Evolutionary conservation across 2,797 vertebrate genomes (phyloP), one percentile per base, ranked within the genome.

Genomic region (Dicrostonyx torquatus): DNA sequence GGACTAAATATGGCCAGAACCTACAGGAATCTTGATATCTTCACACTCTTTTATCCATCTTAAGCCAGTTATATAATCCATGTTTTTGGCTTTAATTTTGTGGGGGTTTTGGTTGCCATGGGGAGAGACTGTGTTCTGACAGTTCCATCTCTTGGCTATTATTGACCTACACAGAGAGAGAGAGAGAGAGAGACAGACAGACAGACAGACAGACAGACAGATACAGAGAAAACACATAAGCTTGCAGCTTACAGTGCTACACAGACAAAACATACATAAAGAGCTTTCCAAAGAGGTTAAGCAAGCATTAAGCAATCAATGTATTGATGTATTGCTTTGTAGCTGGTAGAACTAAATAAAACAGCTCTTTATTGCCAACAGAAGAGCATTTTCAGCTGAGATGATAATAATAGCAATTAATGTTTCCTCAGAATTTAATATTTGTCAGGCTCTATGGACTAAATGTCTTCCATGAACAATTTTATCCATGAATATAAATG

Each of bases 91-190:
- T 92, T 88, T 66, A 24, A 24, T 43, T 72, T 94, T 97, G 73
- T 89, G 79, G 43, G 43, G 72, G 93, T 95, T 96, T 84, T 73
- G 82, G 88, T 79, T 97, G 88, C 76, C 79, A 93, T 75, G 37
- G 60, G 72, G n/a, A 82, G 97, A 95, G 37, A 37, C 48, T 88
- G n/a, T n/a, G 53, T 93, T 96, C 94, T 94, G 79, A 91, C 78
- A 92, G 58, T 48, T 96, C 78, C 37, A 48, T 88, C 82, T 93
- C 75, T 95, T 70, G 92, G 24, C 90, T 95, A 89, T 87, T 80
- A 95, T 75, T 86, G 48, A 6, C 13, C n/a, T 48, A 53, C 22
- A 62, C 15, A 14, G n/a, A 62, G 7, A 64, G 13, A 48, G 22
- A 60, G 0, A 60, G 34, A 40, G 22, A 40, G 20, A 29, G 11